phyloP scores from a whole-genome alignment of 2,797 vertebrate genomes.

The Crypturellus tataupa region DNA sequence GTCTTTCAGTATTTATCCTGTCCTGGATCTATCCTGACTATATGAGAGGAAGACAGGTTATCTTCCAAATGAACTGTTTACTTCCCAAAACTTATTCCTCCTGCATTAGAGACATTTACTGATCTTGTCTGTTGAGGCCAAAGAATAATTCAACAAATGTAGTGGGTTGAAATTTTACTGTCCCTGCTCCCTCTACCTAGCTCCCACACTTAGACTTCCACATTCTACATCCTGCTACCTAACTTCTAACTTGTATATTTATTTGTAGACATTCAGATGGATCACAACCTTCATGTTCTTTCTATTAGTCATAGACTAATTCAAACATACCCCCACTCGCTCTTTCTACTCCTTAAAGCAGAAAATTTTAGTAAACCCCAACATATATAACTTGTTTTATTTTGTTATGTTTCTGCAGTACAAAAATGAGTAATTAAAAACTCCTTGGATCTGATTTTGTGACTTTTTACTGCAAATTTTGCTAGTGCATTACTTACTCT shows the following conservation, averaged over 20 bases:
- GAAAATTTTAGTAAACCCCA: background rate
- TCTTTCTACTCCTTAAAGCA: background rate
- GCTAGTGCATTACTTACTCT: background rate
- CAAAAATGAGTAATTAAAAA: background rate
- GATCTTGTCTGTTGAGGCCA: background rate
- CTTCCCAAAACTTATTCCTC: background rate
- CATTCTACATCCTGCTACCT: background rate
- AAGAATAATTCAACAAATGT: background rate
- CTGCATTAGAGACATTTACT: background rate
- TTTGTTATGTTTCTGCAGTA: background rate
- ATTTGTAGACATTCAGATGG: background rate
- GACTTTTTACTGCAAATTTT: background rate
- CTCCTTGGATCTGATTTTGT: background rate
- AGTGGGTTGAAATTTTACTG: background rate
- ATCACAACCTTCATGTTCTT: background rate
- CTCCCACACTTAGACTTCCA: background rate
- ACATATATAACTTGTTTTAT: background rate
- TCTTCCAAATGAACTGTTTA: background rate
- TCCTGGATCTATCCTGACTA: background rate
- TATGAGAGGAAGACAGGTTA: rapidly evolving
- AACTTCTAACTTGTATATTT: background rate
- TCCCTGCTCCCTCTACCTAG: too few relatives aligned
- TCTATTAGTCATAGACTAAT: background rate
- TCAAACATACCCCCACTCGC: background rate
- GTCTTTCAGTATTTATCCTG: background rate